Evolutionary conservation across 1,140 invertebrate genomes (phyloP), one percentile per base, ranked within the genome.

Genomic region (Neodiprion lecontei): DNA sequence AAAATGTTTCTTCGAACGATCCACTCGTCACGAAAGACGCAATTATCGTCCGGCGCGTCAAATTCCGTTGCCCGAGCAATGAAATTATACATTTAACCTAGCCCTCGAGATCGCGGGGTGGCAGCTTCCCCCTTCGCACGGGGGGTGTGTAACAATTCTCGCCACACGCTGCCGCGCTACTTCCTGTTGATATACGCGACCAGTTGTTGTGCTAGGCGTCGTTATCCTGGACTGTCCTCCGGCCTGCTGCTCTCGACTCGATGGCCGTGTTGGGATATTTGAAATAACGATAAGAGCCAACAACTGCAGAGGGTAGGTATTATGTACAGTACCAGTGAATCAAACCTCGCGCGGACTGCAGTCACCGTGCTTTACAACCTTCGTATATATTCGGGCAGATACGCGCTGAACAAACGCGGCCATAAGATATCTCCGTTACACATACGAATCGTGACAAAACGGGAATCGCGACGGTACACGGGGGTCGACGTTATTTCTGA

Each of bases 281-380:
- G 53, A 61, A 61, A 61, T 61, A 61, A 61, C 53, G 53, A 61
- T 61, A 61, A 61, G 53, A 61, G 53, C 53, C 53, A 61, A 61
- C 53, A 61, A 61, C 53, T 61, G 53, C 53, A 61, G 53, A 61
- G 53, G 53, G 53, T 61, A 40, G 28, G 28, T 40, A 40, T 40
- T 40, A 40, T 40, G 28, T 40, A 40, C 28, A 40, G 53, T 17
- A 17, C 5, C 53, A 9, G 53, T 61, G 53, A 61, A 61, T 61
- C 53, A 61, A 61, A 61, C 11, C 53, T 61, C n/a, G n/a, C 53
- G 53, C 4, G n/a, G 5, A 61, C 3, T 61, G 53, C 53, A 40
- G 28, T 40, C 28, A 40, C 28, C 28, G 2, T 40, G 28, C 28
- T 40, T 40, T 40, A 40, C 28, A 40, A 40, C 28, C 28, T 40